Conservation (phyloP, 2,797 vertebrate genomes). For the Podarcis lilfordi region DNA sequence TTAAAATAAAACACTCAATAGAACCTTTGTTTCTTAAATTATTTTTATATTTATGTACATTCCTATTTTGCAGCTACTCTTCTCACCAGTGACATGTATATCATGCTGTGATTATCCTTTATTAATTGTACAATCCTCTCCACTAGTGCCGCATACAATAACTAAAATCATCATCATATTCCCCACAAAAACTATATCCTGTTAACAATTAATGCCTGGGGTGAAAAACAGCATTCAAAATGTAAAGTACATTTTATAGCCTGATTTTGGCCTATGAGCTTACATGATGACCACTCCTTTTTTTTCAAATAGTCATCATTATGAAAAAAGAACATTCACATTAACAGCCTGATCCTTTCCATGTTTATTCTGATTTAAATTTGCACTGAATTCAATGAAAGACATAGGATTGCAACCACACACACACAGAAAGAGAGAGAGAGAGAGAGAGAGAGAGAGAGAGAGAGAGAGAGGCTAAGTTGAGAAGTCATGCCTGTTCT, state of each 20-base stretch:
- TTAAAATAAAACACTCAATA: neutral
- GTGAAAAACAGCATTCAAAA: neutral
- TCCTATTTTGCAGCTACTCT: conserved; percentile 16
- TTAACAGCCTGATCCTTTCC: neutral
- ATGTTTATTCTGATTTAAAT: neutral
- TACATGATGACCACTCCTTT: neutral
- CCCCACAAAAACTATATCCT: neutral
- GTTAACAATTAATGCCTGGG: neutral
- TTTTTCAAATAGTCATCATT: neutral
- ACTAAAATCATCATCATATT: neutral
- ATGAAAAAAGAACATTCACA: rapidly evolving
- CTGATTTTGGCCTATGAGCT: neutral
- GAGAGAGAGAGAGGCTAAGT: neutral
- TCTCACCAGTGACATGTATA: neutral
- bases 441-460: too few species aligned
- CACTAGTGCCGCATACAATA: neutral
- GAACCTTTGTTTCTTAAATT: neutral
- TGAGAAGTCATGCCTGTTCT: neutral
- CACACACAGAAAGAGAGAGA: too few species aligned
- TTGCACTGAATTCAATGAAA: neutral
- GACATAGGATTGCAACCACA: neutral
- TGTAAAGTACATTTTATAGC: neutral
- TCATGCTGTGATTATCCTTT: neutral
- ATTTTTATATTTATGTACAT: conserved; percentile 6
- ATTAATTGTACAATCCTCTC: neutral